Evolutionary conservation across 2,113 vertebrate species (phyloP).

Genomic region (Ptychochromis oligacanthus): DNA sequence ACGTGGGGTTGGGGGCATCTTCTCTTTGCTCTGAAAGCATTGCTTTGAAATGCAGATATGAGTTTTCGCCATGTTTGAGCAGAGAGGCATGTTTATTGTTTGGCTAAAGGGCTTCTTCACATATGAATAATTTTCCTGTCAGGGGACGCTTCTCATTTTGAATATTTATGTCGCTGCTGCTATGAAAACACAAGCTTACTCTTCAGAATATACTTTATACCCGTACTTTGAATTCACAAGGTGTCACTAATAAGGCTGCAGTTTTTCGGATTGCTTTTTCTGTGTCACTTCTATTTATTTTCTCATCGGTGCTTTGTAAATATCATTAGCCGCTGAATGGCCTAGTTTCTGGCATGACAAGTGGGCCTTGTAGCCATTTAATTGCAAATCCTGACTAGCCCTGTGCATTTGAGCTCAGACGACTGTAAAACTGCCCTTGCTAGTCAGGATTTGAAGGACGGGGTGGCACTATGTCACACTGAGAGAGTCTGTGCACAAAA

Average conservation of each 20-base stretch:
- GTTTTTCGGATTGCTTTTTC: neutral
- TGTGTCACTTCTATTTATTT: neutral
- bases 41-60: neutral
- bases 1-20: neutral
- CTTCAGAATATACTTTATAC: neutral
- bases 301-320: conserved; percentile 24
- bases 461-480: neutral
- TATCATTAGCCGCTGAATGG: conserved; percentile 39
- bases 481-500: neutral
- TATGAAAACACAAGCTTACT: neutral
- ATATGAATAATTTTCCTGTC: neutral
- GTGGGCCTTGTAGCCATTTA: conserved; percentile 27
- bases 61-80: neutral
- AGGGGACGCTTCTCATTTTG: neutral
- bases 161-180: neutral
- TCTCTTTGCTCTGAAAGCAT: neutral
- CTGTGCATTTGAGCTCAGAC: conserved; percentile 14
- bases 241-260: neutral
- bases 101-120: neutral
- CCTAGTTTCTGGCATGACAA: conserved; percentile 49
- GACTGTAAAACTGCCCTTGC: conserved; percentile 18
- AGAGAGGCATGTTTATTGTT: neutral
- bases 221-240: neutral
- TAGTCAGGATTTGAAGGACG: neutral
- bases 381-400: conserved; percentile 17